These are phyloP conservation scores for Odobenus rosmarus DNA, from an alignment of 2,113 vertebrate genomes.

Conservation along the genomic window DNA sequence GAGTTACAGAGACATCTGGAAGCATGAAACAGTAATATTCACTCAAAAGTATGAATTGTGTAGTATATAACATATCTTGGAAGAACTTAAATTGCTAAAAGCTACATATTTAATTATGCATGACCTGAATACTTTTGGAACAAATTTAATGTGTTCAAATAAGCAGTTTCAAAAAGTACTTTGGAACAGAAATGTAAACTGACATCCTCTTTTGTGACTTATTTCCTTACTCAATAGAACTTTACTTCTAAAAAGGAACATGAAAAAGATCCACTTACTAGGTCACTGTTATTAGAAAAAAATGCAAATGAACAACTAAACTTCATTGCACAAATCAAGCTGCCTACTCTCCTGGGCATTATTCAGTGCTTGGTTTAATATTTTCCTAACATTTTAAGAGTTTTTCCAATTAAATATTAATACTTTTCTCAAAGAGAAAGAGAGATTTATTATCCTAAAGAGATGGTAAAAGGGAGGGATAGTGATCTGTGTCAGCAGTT, in stretches of 20 bases:
- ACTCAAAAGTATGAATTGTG: slow-evolving; percentile 60
- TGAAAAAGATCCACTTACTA: slow-evolving; percentile 79
- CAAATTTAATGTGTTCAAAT: slow-evolving; percentile 77
- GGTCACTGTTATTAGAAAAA: slow-evolving; percentile 82
- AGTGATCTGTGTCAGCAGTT: slow-evolving; percentile 62
- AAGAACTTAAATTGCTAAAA: slow-evolving; percentile 74
- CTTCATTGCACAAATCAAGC: slow-evolving; percentile 71
- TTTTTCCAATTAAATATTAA: slow-evolving; percentile 88
- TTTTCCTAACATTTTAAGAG: slow-evolving; percentile 84
- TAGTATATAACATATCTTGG: slow-evolving; percentile 45
- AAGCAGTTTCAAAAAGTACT: slow-evolving; percentile 63
- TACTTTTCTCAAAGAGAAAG: slow-evolving; percentile 81
- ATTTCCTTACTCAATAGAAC: slow-evolving; percentile 72
- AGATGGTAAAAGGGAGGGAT: slow-evolving; percentile 62
- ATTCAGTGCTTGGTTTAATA: slow-evolving; percentile 79
- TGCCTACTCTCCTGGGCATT: slow-evolving; percentile 82
- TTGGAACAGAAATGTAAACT: slow-evolving; percentile 65
- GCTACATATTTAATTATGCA: slow-evolving; percentile 77
- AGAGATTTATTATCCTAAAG: slow-evolving; percentile 82
- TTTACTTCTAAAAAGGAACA: slow-evolving; percentile 64
- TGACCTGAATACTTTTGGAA: slow-evolving; percentile 77
- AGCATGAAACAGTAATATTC: slow-evolving; percentile 66
- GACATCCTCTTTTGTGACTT: slow-evolving; percentile 64
- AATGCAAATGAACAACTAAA: slow-evolving; percentile 83
- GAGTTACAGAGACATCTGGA: slow-evolving; percentile 52